These are phyloP conservation scores for Dryas iulia DNA, from an alignment of 1,140 invertebrate genomes.

Conservation along the genomic window DNA sequence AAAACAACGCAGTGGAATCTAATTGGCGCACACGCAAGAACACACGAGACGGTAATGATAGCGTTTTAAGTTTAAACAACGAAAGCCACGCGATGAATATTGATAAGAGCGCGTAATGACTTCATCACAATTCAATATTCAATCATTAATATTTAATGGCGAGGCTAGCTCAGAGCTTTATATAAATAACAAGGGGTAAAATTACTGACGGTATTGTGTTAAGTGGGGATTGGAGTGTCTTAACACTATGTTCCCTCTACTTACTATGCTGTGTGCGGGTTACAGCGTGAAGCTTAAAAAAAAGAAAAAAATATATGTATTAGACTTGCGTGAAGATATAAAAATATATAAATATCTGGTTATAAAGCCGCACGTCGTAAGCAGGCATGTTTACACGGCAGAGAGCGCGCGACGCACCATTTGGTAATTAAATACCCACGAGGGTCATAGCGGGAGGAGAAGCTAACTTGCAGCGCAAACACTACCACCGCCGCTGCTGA, in stretches of 20 bases:
- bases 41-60: background rate
- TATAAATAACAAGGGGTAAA: too few species aligned
- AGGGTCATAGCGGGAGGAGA: conserved; percentile 1
- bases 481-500: conserved; percentile 18
- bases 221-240: too few species aligned
- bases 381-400: conserved; percentile 3
- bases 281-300: too few species aligned
- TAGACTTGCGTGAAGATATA: too few species aligned
- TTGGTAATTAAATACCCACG: background rate
- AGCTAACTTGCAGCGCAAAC: conserved; percentile 58
- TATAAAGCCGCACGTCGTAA: background rate
- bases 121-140: conserved; percentile 6
- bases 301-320: too few species aligned
- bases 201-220: too few species aligned
- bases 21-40: background rate
- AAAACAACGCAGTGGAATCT: background rate
- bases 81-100: conserved; percentile 6
- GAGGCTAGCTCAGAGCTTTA: too few species aligned
- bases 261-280: too few species aligned
- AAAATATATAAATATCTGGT: too few species aligned
- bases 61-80: conserved; percentile 12
- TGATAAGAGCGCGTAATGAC: background rate
- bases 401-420: conserved; percentile 6
- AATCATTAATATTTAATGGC: background rate
- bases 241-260: too few species aligned